Conservation (phyloP, 1,140 invertebrate genomes). For the Drosophila carrolli region DNA sequence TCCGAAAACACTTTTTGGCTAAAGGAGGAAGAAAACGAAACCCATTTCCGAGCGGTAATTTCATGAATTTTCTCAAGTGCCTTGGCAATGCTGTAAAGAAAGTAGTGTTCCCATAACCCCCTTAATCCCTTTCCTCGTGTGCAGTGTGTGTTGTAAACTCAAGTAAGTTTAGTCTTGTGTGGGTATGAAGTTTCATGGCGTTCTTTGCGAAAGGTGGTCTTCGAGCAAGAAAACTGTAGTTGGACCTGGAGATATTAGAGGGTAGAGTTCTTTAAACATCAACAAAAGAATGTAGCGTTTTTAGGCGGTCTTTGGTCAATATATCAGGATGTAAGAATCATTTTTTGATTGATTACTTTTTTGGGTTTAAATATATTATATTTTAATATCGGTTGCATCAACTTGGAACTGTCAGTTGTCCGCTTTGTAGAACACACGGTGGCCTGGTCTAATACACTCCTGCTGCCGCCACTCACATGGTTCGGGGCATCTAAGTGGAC, state of each 20-base stretch:
- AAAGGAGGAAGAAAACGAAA: slow-evolving; percentile 30
- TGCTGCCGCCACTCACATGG: neutral
- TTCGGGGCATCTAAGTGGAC: neutral
- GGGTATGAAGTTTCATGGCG: neutral
- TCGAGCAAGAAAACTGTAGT: neutral
- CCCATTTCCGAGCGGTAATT: slow-evolving; percentile 44
- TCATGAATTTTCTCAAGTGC: slow-evolving; percentile 49
- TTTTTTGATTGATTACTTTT: too few species aligned
- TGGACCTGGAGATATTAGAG: neutral
- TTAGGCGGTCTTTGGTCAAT: too few species aligned
- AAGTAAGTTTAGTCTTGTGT: slow-evolving; percentile 4
- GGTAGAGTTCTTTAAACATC: neutral
- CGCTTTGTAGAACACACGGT: too few species aligned
- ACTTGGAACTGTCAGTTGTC: too few species aligned
- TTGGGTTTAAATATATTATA: too few species aligned
- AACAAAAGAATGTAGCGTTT: too few species aligned
- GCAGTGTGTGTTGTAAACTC: slow-evolving; percentile 18
- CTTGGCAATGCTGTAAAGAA: slow-evolving; percentile 60
- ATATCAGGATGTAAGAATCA: too few species aligned
- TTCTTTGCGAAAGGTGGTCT: neutral
- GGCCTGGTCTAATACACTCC: slow-evolving; percentile 3
- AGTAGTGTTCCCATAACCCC: slow-evolving; percentile 14
- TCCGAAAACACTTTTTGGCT: slow-evolving; percentile 46
- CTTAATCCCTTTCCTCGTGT: neutral
- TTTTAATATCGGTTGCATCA: too few species aligned